These are phyloP conservation scores for Thaumetopoea pityocampa DNA, from an alignment of 1,140 invertebrate species.

Conservation along the genomic window DNA sequence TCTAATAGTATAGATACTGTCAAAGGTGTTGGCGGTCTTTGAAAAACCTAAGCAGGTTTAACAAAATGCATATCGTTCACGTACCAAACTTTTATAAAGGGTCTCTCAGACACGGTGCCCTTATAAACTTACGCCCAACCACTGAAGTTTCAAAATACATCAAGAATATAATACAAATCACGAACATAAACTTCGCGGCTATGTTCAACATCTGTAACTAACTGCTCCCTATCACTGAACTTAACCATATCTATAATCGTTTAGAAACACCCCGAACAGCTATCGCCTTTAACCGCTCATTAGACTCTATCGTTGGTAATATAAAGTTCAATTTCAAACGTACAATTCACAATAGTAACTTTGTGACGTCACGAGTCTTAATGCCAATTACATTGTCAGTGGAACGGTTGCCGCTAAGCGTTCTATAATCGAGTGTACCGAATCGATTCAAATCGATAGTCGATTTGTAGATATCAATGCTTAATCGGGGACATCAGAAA, in stretches of 20 bases:
- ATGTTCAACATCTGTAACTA: constrained; percentile 29
- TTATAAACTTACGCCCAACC: too few relatives aligned
- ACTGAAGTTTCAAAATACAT: constrained; percentile 16
- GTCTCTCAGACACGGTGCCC: too few relatives aligned
- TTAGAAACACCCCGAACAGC: constrained; percentile 24
- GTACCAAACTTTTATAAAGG: too few relatives aligned
- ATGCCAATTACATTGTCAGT: constrained; percentile 37
- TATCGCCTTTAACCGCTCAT: constrained; percentile 18
- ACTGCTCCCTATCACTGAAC: constrained; percentile 20
- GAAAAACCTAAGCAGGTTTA: too few relatives aligned
- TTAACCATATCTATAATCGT: constrained; percentile 24
- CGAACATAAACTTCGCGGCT: constrained; percentile 12
- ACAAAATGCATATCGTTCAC: too few relatives aligned
- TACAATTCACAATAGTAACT: constrained; percentile 5
- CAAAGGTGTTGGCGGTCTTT: too few relatives aligned
- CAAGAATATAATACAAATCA: constrained; percentile 24
- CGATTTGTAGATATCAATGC: constrained; percentile 11
- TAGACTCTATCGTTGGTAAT: constrained; percentile 16
- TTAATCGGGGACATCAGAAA: constrained; percentile 10
- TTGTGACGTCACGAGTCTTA: constrained; percentile 16
- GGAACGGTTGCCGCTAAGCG: constrained; percentile 21
- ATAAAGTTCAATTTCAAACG: constrained; percentile 24
- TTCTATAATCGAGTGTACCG: constrained; percentile 23
- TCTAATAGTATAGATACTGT: too few relatives aligned
- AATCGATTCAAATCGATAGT: constrained; percentile 11